Evolutionary conservation across 2,888 invertebrate genomes (phyloP).

Genomic region (Cremastobaeus sp.): DNA sequence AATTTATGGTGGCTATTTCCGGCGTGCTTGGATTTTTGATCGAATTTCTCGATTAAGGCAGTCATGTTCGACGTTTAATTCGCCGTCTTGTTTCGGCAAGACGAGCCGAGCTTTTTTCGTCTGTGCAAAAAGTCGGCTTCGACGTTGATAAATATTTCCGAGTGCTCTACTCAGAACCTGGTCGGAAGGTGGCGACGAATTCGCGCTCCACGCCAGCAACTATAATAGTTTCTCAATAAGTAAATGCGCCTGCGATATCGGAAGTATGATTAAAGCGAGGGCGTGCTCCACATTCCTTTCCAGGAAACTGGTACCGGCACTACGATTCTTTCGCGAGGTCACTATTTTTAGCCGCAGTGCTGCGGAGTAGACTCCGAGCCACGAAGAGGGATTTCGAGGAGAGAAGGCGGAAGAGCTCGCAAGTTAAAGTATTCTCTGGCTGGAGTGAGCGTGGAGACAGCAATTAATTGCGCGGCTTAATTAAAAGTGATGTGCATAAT

Average conservation of each 20-base stretch:
- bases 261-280: slow-evolving; percentile 36
- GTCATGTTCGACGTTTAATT: no score
- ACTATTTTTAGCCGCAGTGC: slow-evolving; percentile 53
- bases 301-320: slow-evolving; percentile 44
- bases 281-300: slow-evolving; percentile 55
- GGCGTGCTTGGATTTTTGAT: slow-evolving; percentile 18
- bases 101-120: neutral
- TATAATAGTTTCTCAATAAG: slow-evolving; percentile 33
- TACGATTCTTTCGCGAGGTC: slow-evolving; percentile 38
- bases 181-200: no score
- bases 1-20: slow-evolving; percentile 26
- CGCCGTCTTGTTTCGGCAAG: no score
- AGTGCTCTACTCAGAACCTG: no score
- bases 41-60: slow-evolving; percentile 5
- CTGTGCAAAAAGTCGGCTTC: no score
- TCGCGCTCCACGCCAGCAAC: no score
- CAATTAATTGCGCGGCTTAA: slow-evolving; percentile 50
- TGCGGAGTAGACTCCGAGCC: slow-evolving; percentile 40
- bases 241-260: slow-evolving; percentile 20
- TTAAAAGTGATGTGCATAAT: slow-evolving; percentile 38
- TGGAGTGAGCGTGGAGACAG: slow-evolving; percentile 25
- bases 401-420: slow-evolving; percentile 52
- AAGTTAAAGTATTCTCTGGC: slow-evolving; percentile 39
- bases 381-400: slow-evolving; percentile 31
- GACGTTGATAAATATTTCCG: no score